Conservation (phyloP, 2,113 vertebrate genomes). For the Falco punctatus region DNA sequence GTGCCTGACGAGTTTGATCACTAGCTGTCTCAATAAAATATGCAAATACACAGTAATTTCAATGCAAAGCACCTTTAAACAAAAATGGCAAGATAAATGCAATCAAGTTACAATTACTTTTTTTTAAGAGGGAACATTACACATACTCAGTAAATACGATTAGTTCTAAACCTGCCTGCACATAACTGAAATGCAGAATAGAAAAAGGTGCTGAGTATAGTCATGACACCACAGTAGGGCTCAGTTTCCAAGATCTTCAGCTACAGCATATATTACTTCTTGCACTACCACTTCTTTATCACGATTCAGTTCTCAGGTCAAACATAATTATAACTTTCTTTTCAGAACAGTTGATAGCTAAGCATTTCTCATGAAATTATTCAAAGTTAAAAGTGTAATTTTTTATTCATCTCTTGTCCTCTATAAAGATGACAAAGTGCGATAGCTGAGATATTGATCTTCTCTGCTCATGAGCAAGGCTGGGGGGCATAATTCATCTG, state of each 20-base stretch:
- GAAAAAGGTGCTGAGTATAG: background rate
- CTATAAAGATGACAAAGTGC: background rate
- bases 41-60: constrained; percentile 62
- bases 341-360: background rate
- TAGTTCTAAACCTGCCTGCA: constrained; percentile 4
- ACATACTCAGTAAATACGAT: background rate
- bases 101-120: constrained; percentile 51
- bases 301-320: constrained; percentile 2
- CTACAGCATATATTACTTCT: background rate
- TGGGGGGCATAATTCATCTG: background rate
- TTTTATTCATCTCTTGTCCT: constrained; percentile 22
- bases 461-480: background rate
- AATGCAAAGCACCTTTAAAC: constrained; percentile 55
- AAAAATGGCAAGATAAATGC: constrained; percentile 61
- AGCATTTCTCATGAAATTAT: background rate
- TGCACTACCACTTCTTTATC: background rate
- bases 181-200: background rate
- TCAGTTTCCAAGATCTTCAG: background rate
- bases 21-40: constrained; percentile 63
- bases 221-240: background rate
- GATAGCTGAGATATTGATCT: background rate
- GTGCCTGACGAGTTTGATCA: constrained; percentile 60
- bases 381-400: constrained; percentile 3
- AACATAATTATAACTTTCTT: background rate
- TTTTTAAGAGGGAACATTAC: constrained; percentile 25